A percentile compares a stretch with the other conserved stretches of the same genome.
Conservation (phyloP, 2,888 invertebrate genomes). For the Cosmia trapezina region DNA sequence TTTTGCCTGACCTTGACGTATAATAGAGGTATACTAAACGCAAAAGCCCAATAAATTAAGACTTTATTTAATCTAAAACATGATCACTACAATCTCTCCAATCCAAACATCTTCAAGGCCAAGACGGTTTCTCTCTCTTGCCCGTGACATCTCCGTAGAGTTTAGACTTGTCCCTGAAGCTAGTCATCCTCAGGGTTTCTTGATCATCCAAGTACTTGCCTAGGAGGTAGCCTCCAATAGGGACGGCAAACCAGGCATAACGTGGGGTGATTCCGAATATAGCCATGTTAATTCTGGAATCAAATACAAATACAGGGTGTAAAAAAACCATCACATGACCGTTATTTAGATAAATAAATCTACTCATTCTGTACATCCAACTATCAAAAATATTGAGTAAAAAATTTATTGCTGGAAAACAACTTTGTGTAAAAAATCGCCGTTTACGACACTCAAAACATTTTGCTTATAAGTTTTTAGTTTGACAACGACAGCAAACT, state of each 20-base stretch:
- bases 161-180: slow-evolving; percentile 95
- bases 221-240: slow-evolving; percentile 90
- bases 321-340: too few relatives aligned
- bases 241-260: slow-evolving; percentile 87
- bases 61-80: slow-evolving; percentile 34
- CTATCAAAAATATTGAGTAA: too few relatives aligned
- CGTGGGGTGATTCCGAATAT: slow-evolving; percentile 90
- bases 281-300: slow-evolving; percentile 81
- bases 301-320: too few relatives aligned
- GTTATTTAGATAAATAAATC: too few relatives aligned
- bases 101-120: slow-evolving; percentile 89
- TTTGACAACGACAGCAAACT: too few relatives aligned
- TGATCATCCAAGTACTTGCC: slow-evolving; percentile 92
- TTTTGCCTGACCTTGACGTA: background rate
- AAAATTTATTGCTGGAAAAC: too few relatives aligned
- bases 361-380: too few relatives aligned
- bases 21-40: background rate
- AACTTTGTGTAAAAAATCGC: too few relatives aligned
- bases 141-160: slow-evolving; percentile 92
- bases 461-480: too few relatives aligned
- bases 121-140: slow-evolving; percentile 93
- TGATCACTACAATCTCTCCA: slow-evolving; percentile 24
- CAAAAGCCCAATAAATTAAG: background rate
- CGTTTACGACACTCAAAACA: too few relatives aligned
- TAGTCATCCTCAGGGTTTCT: slow-evolving; percentile 93